phyloP scores from a whole-genome alignment of 1,140 invertebrate species.

The Episyrphus balteatus region DNA sequence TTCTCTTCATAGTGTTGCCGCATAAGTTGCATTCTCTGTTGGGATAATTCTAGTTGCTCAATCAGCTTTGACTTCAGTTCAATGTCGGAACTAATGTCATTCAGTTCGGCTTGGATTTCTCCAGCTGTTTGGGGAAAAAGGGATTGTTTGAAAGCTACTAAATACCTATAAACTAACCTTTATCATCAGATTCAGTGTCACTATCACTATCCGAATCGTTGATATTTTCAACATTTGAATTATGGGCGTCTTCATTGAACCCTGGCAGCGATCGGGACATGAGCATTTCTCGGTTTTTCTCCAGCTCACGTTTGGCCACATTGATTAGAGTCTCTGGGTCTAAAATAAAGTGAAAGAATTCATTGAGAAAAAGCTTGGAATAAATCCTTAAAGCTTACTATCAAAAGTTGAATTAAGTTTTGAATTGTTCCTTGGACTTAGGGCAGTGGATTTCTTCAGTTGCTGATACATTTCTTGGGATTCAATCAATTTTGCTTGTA shows the following conservation, averaged over 20 bases:
- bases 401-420: constrained; percentile 11
- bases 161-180: constrained; percentile 23
- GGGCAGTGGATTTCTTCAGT: constrained; percentile 30
- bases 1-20: constrained; percentile 91
- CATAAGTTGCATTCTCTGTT: constrained; percentile 71
- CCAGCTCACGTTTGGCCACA: constrained; percentile 43
- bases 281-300: constrained; percentile 35
- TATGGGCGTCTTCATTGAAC: constrained; percentile 29
- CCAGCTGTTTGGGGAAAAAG: constrained; percentile 10
- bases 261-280: constrained; percentile 26
- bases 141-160: background rate
- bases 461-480: constrained; percentile 76
- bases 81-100: constrained; percentile 79
- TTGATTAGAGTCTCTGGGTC: constrained; percentile 37
- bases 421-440: constrained; percentile 2
- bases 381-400: constrained; percentile 8
- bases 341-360: background rate
- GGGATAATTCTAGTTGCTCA: constrained; percentile 82
- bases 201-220: constrained; percentile 49
- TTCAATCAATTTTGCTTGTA: constrained; percentile 77
- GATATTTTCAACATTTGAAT: constrained; percentile 42
- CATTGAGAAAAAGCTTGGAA: background rate
- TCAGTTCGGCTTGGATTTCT: constrained; percentile 55
- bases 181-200: constrained; percentile 41
- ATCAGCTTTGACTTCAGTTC: constrained; percentile 87